Conservation (phyloP, 1,140 invertebrate species). For the Drosophila ercepeae region DNA sequence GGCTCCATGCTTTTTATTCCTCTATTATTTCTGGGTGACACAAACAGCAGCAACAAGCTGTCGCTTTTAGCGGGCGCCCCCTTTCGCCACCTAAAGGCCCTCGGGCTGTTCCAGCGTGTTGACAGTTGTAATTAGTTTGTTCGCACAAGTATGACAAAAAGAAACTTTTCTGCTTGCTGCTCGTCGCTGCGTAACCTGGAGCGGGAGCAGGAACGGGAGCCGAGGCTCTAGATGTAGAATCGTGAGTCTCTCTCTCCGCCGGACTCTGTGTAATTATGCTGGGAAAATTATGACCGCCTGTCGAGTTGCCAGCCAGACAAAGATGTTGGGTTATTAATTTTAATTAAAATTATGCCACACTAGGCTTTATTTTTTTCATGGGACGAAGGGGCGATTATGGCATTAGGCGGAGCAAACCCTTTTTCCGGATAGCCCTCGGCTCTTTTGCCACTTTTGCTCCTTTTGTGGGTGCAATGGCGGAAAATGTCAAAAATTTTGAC, state of each 20-base stretch:
- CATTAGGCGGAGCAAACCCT: slow-evolving; percentile 29
- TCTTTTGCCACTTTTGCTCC: neutral
- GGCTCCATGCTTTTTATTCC: slow-evolving; percentile 47
- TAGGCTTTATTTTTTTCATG: slow-evolving; percentile 38
- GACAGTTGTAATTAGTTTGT: slow-evolving; percentile 82
- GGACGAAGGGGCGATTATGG: slow-evolving; percentile 40
- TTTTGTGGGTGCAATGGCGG: slow-evolving; percentile 10
- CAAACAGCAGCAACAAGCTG: slow-evolving; percentile 54
- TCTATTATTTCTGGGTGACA: slow-evolving; percentile 56
- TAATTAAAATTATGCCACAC: slow-evolving; percentile 80
- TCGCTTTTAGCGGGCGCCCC: slow-evolving; percentile 12
- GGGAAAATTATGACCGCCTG: slow-evolving; percentile 73
- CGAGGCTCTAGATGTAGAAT: neutral
- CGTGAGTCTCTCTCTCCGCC: slow-evolving; percentile 4
- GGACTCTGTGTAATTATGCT: slow-evolving; percentile 69
- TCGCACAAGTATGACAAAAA: slow-evolving; percentile 80
- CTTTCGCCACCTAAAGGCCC: neutral
- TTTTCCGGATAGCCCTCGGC: slow-evolving; percentile 8
- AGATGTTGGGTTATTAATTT: slow-evolving; percentile 75
- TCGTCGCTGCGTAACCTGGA: neutral
- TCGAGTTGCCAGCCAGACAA: slow-evolving; percentile 58
- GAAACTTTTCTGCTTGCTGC: slow-evolving; percentile 52
- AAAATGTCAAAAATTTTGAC: slow-evolving; percentile 37
- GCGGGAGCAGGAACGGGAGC: too few relatives aligned
- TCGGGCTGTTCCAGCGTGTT: slow-evolving; percentile 58